These are phyloP conservation scores for Microcebus murinus DNA, from an alignment of 2,113 vertebrate genomes.

Conservation along the genomic window DNA sequence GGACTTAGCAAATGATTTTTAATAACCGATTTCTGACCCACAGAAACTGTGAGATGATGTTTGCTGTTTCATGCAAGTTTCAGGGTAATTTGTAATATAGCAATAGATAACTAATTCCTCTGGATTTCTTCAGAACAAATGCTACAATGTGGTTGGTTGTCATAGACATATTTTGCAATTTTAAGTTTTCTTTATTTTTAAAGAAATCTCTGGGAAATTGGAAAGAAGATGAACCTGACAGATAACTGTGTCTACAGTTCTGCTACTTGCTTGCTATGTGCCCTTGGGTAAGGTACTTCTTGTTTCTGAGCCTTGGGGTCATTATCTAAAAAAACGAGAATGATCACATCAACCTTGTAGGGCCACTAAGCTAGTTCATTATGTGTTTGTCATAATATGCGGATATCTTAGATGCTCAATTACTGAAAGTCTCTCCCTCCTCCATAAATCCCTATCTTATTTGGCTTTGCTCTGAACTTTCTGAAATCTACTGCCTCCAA, in stretches of 20 bases:
- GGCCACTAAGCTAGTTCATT: not conserved
- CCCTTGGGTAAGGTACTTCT: not conserved
- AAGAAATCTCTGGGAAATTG: not conserved
- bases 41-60: not conserved
- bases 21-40: not conserved
- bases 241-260: not conserved
- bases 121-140: not conserved
- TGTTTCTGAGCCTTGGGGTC: not conserved
- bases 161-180: not conserved
- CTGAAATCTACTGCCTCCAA: not conserved
- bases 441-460: not conserved
- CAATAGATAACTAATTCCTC: not conserved
- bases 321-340: not conserved
- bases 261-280: not conserved
- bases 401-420: not conserved
- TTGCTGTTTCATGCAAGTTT: not conserved
- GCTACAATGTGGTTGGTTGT: not conserved
- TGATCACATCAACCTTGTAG: not conserved
- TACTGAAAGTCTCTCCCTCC: not conserved
- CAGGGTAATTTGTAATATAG: not conserved
- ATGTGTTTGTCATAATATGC: not conserved
- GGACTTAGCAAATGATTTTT: not conserved
- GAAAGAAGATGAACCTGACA: not conserved
- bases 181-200: not conserved
- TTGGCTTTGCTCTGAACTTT: conserved; percentile 2